phyloP scores from a whole-genome alignment of 1,140 invertebrate genomes.

The Manduca sexta region DNA sequence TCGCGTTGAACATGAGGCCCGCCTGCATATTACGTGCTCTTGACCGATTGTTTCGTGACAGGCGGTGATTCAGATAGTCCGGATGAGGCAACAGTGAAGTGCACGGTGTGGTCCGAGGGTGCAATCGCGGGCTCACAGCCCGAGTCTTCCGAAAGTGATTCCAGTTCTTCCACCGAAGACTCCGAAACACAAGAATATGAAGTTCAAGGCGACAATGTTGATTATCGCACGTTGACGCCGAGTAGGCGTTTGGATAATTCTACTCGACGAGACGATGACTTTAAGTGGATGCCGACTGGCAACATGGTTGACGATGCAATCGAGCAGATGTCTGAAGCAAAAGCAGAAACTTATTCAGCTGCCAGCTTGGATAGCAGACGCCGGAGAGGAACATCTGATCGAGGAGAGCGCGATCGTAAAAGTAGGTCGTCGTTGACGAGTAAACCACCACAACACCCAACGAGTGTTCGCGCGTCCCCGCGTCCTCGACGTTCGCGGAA shows the following conservation, averaged over 20 bases:
- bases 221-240: slow-evolving; percentile 59
- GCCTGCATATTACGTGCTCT: slow-evolving; percentile 19
- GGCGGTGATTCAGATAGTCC: slow-evolving; percentile 70
- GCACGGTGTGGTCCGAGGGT: slow-evolving; percentile 56
- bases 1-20: slow-evolving; percentile 40
- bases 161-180: slow-evolving; percentile 56
- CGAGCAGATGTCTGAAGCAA: slow-evolving; percentile 40
- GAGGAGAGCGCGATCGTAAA: slow-evolving; percentile 73
- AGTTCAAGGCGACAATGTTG: slow-evolving; percentile 32
- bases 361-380: slow-evolving; percentile 73
- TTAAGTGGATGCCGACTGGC: slow-evolving; percentile 74
- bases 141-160: slow-evolving; percentile 53
- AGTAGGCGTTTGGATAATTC: slow-evolving; percentile 59
- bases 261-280: slow-evolving; percentile 74
- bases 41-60: slow-evolving; percentile 55
- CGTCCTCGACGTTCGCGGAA: slow-evolving; percentile 46
- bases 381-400: slow-evolving; percentile 44
- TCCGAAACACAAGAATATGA: slow-evolving; percentile 54
- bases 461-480: slow-evolving; percentile 61
- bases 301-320: slow-evolving; percentile 50
- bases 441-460: slow-evolving; percentile 60
- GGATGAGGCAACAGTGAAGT: slow-evolving; percentile 65
- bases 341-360: slow-evolving; percentile 49
- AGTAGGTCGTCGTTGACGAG: slow-evolving; percentile 72
- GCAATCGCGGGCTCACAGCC: slow-evolving; percentile 32